Evolutionary conservation across 2,888 invertebrate species (phyloP).

Genomic region (Piscicola geometra): DNA sequence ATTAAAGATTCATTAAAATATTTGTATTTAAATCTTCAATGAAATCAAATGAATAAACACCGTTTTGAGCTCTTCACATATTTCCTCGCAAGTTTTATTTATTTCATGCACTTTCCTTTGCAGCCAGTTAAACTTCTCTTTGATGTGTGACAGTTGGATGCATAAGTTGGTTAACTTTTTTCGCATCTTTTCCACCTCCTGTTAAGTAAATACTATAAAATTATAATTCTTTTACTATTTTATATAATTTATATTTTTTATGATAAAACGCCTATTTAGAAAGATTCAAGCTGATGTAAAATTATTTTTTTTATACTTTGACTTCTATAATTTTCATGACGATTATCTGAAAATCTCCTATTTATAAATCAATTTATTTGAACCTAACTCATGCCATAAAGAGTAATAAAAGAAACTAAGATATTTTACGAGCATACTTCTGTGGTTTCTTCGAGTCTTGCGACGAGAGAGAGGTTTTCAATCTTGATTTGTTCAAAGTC

Average conservation of each 20-base stretch:
- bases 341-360: too few relatives aligned
- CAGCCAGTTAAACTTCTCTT: neutral
- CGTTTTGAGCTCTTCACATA: neutral
- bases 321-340: too few relatives aligned
- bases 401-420: neutral
- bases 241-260: too few relatives aligned
- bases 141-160: neutral
- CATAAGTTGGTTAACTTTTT: neutral
- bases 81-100: neutral
- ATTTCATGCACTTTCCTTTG: neutral
- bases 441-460: neutral
- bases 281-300: too few relatives aligned
- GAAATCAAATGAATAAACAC: neutral
- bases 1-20: too few relatives aligned
- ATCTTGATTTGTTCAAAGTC: neutral
- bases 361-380: too few relatives aligned
- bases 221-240: neutral
- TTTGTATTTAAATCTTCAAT: neutral
- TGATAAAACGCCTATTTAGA: too few relatives aligned
- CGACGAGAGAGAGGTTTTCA: neutral
- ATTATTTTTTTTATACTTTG: too few relatives aligned
- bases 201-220: neutral
- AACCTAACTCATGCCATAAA: too few relatives aligned
- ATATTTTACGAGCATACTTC: neutral
- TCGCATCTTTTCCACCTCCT: neutral